Base-by-base conservation (phyloP, 2,797 vertebrate genomes). In the Steatocranus sp. region DNA sequence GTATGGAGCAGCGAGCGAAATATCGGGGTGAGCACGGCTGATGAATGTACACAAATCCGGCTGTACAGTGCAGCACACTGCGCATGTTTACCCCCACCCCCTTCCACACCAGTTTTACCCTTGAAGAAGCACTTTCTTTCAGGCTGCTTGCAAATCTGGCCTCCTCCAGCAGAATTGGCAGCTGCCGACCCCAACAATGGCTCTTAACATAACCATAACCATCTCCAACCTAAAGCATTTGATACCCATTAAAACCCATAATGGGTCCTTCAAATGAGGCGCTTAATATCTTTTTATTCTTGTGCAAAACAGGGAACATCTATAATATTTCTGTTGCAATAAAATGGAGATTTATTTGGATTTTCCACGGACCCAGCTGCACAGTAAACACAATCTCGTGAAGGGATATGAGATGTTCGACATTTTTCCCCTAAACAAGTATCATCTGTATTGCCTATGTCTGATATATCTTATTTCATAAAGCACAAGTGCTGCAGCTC, bases 121-220 rank as follows among this genome's bases (percentile, higher is more conserved):
- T 51, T 49, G 50, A 63, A 83, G 70, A 36, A 76, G 68, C 46
- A 51, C 82, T 85, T 83, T 58, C 70, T 87, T 68, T 18, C 74
- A 58, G 58, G 68, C 80, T 76, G 76, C 81, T 87, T 58, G 75
- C 48, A 78, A 75, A 88, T 50, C 41, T 78, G 8, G n/a, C 56
- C 85, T 86, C 78, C 74, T 80, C 87, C 80, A 81, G 27, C 75
- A 85, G 83, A 91, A 75, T 66, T 92, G 91, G 88, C 87, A 92
- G 91, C 89, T 91, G 87, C 85, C 80, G 81, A 89, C 80, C 86
- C 50, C 51, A 77, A 87, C 83, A 88, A 89, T 87, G 87, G 87
- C 83, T 83, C 92, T 80, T 77, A 74, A 87, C 83, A 79, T 75
- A 68, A 87, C 82, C 86, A 56, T 58, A 81, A 80, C 85, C 81